Conservation (phyloP, 2,888 invertebrate species). For the Periphyllus acericola region DNA sequence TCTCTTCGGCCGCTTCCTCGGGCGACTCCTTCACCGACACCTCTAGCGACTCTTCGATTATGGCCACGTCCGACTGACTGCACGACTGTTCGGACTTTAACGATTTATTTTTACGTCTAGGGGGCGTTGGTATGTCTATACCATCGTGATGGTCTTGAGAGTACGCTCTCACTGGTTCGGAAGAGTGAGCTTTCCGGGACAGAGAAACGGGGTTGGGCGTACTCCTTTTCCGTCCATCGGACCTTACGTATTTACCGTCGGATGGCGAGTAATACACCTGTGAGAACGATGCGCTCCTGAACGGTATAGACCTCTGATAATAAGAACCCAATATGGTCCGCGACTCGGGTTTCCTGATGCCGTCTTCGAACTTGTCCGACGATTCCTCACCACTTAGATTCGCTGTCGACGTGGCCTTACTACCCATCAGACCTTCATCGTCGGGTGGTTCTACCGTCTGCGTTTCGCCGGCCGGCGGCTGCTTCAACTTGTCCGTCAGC, state of each 20-base stretch:
- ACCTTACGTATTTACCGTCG: slow-evolving; percentile 72
- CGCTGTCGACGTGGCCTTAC: slow-evolving; percentile 68
- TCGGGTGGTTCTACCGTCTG: slow-evolving; percentile 35
- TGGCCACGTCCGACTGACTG: slow-evolving; percentile 32
- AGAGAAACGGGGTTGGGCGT: slow-evolving; percentile 38
- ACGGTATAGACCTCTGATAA: slow-evolving; percentile 77
- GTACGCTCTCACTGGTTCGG: slow-evolving; percentile 45
- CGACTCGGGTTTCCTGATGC: slow-evolving; percentile 72
- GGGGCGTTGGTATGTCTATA: slow-evolving; percentile 35
- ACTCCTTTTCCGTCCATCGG: slow-evolving; percentile 52
- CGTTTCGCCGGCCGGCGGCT: slow-evolving; percentile 37
- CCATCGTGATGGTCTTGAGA: slow-evolving; percentile 36
- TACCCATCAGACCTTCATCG: slow-evolving; percentile 40
- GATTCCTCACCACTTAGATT: slow-evolving; percentile 63
- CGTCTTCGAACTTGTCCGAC: slow-evolving; percentile 67
- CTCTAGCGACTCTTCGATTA: slow-evolving; percentile 41
- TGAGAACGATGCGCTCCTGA: slow-evolving; percentile 87
- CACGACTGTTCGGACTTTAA: slow-evolving; percentile 26
- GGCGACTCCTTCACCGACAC: slow-evolving; percentile 29
- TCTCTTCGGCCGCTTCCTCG: slow-evolving; percentile 53
- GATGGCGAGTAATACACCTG: slow-evolving; percentile 81
- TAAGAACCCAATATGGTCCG: slow-evolving; percentile 74
- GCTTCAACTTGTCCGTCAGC: slow-evolving; percentile 80
- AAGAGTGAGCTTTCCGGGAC: slow-evolving; percentile 45
- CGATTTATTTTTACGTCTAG: slow-evolving; percentile 46